A percentile compares a stretch with the other conserved stretches of the same genome.
These are phyloP conservation scores for Premnoplex brunnescens DNA, from an alignment of 2,797 vertebrate species.

Conservation along the genomic window DNA sequence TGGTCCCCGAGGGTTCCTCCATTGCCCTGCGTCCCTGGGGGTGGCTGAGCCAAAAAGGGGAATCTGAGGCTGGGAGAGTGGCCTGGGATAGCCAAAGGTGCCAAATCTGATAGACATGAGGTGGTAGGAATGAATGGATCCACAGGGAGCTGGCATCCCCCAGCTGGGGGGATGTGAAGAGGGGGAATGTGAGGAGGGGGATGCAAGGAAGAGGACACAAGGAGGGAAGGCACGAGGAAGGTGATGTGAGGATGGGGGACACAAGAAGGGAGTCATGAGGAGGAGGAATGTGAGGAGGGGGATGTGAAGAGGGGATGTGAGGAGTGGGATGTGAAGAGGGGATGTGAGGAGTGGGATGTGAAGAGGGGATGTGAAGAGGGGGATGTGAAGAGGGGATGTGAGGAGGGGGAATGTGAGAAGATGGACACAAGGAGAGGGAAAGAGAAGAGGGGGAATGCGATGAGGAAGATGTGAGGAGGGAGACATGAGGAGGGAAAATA, in stretches of 20 bases:
- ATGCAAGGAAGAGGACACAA: background rate
- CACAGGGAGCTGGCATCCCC: background rate
- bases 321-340: too few relatives aligned
- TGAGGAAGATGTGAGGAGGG: too few relatives aligned
- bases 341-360: background rate
- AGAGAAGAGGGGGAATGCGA: too few relatives aligned
- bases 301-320: background rate
- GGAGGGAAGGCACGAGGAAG: too few relatives aligned
- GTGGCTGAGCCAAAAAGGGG: background rate
- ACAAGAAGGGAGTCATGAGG: background rate
- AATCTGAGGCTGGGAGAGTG: background rate
- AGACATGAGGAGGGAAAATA: too few relatives aligned
- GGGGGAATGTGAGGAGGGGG: background rate
- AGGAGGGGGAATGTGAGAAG: background rate
- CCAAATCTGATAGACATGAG: rapidly evolving
- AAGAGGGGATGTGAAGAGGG: background rate
- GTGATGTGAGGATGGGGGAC: background rate
- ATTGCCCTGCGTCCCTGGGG: background rate
- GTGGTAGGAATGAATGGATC: background rate
- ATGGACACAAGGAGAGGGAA: too few relatives aligned
- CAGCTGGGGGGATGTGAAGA: background rate
- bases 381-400: background rate
- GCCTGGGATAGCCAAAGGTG: background rate
- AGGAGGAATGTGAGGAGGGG: too few relatives aligned
- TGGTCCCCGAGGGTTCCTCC: too few relatives aligned